Evolutionary conservation across 1,140 invertebrate species (phyloP).

Genomic region (Hyphantria cunea): DNA sequence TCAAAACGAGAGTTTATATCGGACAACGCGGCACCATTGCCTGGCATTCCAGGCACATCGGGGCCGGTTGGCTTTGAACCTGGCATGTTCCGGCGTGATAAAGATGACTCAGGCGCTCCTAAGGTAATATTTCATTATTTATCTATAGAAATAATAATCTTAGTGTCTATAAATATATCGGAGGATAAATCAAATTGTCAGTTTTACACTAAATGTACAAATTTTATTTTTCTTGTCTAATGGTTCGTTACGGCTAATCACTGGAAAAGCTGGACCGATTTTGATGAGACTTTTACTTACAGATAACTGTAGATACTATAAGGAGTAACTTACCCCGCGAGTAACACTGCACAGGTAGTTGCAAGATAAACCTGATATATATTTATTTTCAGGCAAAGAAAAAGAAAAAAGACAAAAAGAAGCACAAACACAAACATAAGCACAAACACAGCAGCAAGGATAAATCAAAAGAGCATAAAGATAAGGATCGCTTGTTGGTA

Average conservation of each 20-base stretch:
- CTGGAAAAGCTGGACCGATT: too few species aligned
- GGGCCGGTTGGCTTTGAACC: constrained; percentile 90
- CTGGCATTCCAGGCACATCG: constrained; percentile 85
- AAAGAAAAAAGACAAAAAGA: constrained; percentile 92
- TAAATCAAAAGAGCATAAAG: constrained; percentile 84
- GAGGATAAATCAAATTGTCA: too few species aligned
- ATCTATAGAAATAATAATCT: too few species aligned
- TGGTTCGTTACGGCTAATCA: too few species aligned
- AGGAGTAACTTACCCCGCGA: too few species aligned
- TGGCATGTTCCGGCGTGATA: constrained; percentile 87
- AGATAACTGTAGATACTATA: too few species aligned
- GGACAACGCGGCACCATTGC: constrained; percentile 88
- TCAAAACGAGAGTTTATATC: constrained; percentile 88
- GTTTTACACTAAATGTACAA: too few species aligned
- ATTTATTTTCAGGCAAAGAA: constrained; percentile 84
- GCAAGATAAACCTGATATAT: too few species aligned
- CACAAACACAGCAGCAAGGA: constrained; percentile 89
- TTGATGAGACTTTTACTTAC: too few species aligned
- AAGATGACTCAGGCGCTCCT: constrained; percentile 74
- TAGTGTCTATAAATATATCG: too few species aligned
- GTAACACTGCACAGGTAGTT: too few species aligned
- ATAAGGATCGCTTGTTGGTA: constrained; percentile 82
- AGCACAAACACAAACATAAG: constrained; percentile 90
- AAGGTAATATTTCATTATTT: constrained; percentile 82
- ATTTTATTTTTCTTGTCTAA: too few species aligned